These are phyloP conservation scores for Drosophila macrospina DNA, from an alignment of 2,888 invertebrate species.

Conservation along the genomic window DNA sequence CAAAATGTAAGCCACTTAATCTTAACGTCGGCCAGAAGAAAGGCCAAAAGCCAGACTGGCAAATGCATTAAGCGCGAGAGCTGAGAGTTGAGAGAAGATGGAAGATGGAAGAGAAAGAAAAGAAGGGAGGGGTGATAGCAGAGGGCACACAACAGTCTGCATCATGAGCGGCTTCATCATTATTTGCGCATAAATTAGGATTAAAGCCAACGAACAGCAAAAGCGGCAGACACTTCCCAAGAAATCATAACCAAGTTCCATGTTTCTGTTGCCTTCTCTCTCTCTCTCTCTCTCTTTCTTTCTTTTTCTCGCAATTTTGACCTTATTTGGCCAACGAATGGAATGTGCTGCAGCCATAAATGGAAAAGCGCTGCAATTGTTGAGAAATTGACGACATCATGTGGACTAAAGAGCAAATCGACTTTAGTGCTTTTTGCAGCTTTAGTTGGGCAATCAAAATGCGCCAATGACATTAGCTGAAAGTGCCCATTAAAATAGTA, in stretches of 20 bases:
- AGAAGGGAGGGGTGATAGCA: not conserved
- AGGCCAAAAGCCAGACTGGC: constrained; percentile 33
- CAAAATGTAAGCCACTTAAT: constrained; percentile 78
- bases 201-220: constrained; percentile 51
- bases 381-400: constrained; percentile 47
- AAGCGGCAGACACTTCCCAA: constrained; percentile 51
- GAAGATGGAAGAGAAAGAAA: not conserved
- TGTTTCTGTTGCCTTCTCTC: constrained; percentile 5
- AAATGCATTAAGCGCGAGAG: constrained; percentile 60
- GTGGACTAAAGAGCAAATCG: constrained; percentile 40
- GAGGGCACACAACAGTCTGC: constrained; percentile 23
- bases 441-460: constrained; percentile 4
- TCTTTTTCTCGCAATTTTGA: constrained; percentile 60
- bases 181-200: constrained; percentile 82
- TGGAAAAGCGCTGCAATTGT: constrained; percentile 50
- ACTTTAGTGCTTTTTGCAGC: not conserved
- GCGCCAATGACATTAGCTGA: constrained; percentile 25
- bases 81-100: too few relatives aligned
- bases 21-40: constrained; percentile 55
- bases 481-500: constrained; percentile 12
- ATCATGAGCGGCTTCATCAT: constrained; percentile 72
- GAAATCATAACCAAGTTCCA: constrained; percentile 68
- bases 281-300: not conserved
- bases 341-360: constrained; percentile 55
- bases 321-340: constrained; percentile 68